Conservation (phyloP, 2,113 vertebrate genomes). For the Lipophrys pholis region DNA sequence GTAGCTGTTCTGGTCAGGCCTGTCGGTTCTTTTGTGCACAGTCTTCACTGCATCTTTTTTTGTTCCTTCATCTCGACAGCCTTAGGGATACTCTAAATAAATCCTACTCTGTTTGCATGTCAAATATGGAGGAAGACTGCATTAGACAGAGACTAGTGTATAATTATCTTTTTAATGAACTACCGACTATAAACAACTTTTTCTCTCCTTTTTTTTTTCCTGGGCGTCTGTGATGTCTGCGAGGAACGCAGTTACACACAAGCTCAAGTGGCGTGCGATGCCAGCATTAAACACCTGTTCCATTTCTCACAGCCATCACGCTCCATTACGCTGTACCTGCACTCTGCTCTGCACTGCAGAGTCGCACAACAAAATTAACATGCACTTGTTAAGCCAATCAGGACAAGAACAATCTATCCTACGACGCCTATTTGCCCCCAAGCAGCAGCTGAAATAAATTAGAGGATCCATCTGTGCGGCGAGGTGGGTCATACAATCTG, state of each 20-base stretch:
- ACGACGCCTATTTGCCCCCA: constrained; percentile 4
- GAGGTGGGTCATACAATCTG: constrained; percentile 4
- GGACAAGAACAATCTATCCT: constrained; percentile 13
- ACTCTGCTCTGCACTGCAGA: constrained; percentile 29
- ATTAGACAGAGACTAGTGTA: background rate
- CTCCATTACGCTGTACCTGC: background rate
- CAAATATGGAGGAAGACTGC: background rate
- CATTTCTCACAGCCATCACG: background rate
- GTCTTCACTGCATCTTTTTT: background rate
- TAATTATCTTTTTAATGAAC: constrained; percentile 8
- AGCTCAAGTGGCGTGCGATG: constrained; percentile 1
- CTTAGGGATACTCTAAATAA: constrained; percentile 25
- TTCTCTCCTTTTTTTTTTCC: background rate
- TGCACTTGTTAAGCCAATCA: constrained; percentile 24
- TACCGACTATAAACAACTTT: constrained; percentile 8
- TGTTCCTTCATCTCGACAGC: constrained; percentile 1
- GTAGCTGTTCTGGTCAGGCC: constrained; percentile 40
- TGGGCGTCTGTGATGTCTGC: background rate
- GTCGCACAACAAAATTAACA: constrained; percentile 39
- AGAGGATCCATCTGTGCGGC: constrained; percentile 22
- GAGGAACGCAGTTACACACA: background rate
- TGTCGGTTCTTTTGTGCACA: constrained; percentile 13
- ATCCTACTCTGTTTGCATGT: background rate
- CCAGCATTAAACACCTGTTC: constrained; percentile 29
- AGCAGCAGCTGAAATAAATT: background rate